Base-by-base conservation (phyloP, 2,888 invertebrate species). In the Acholoe squamosa region DNA sequence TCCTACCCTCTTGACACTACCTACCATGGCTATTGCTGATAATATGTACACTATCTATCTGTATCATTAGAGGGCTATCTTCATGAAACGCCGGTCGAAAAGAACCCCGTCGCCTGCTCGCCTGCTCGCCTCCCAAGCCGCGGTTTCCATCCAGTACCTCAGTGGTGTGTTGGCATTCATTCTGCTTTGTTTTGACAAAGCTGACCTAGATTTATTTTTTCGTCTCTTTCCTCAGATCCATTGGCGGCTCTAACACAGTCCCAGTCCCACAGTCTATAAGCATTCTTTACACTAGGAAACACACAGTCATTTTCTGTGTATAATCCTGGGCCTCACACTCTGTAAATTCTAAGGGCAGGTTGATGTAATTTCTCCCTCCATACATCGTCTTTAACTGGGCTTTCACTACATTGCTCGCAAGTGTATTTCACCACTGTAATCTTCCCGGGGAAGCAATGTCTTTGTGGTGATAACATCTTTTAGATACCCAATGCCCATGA, bases 171-270 rank as follows among this genome's bases (percentile, higher is more conserved):
- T 28, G 28, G 71, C 71, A 71, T 71, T 71, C 71, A 71, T 71
- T 28, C 71, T 71, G 31, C 28, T 71, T 71, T 71, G 71, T 71
- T 71, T 71, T 71, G 71, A 71, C 71, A 71, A 71, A 28, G 31
- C 71, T 71, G 71, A 71, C 71, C 71, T 71, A 71, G 14, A 71
- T 71, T 71, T 71, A 71, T 71, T 71, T 71, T 71, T 71, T 28
- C 25, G 28, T 25, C 71, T 28, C 28, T 71, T 71, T 71, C 14
- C 71, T 61, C 14, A 14, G 61, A 61, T 61, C 61, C 61, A 61
- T 14, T 61, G 61, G 61, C 61, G 61, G 19, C 61, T 61, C 22
- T 61, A 61, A 19, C 61, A 7, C 61, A 61, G 61, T 61, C 61
- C 12, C n/a, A 61, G 61, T 61, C 22, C 61, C 22, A 61, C 61